Conservation (phyloP, 2,888 invertebrate genomes). For the Ochropleura leucogaster region DNA sequence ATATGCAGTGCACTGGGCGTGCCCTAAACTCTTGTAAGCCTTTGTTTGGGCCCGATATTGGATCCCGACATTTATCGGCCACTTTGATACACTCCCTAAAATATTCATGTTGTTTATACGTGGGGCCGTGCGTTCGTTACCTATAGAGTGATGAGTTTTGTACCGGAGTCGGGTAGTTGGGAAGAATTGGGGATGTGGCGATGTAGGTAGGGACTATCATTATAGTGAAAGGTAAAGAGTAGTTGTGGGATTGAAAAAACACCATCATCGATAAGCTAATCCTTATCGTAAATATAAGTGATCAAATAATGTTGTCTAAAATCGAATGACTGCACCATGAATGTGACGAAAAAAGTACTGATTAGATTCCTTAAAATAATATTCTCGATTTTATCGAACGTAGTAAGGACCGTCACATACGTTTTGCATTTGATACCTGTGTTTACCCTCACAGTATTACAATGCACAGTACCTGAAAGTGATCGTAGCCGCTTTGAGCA, state of each 20-base stretch:
- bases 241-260: slow-evolving; percentile 11
- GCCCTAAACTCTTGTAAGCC: slow-evolving; percentile 89
- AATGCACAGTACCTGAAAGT: too few relatives aligned
- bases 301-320: not conserved
- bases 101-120: slow-evolving; percentile 77
- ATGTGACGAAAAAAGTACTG: too few relatives aligned
- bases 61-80: slow-evolving; percentile 83
- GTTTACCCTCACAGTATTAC: too few relatives aligned
- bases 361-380: too few relatives aligned
- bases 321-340: not conserved
- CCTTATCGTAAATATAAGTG: not conserved
- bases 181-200: slow-evolving; percentile 23
- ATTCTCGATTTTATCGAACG: too few relatives aligned
- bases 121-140: slow-evolving; percentile 61
- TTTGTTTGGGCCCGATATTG: slow-evolving; percentile 89
- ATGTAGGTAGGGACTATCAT: slow-evolving; percentile 10
- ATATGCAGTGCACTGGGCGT: slow-evolving; percentile 88
- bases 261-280: not conserved
- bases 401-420: too few relatives aligned
- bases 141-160: slow-evolving; percentile 61
- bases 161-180: slow-evolving; percentile 22
- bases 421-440: too few relatives aligned
- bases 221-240: not conserved
- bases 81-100: slow-evolving; percentile 81
- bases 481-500: too few relatives aligned